Base-by-base conservation (phyloP, 2,888 invertebrate genomes). In the Panzeria rudis region DNA sequence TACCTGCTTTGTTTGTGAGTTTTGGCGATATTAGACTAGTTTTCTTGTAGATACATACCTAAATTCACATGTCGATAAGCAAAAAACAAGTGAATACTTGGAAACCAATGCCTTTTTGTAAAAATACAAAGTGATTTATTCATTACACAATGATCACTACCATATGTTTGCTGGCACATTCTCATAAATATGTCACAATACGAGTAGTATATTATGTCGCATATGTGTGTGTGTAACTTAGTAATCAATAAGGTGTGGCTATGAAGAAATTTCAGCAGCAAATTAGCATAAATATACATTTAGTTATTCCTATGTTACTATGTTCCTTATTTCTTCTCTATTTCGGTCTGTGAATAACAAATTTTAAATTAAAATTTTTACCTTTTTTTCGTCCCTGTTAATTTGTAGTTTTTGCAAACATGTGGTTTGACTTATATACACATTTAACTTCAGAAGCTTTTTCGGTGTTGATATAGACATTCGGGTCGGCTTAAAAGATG, bases 321-420 rank as follows among this genome's bases (percentile, higher is more conserved):
- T 15, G 44, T n/a, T 44, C 3, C 4, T n/a, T 44, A 50, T 25
- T 25, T 25, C 13, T 50, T 20, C 15, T 13, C 15, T 25, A 15
- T 54, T 6, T 2, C 25, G 68, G 35, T n/a, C 7, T 66, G 17
- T n/a, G 20, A 54, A 64, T 54, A 66, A 54, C 7, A 41, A 56
- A 41, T 64, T 29, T 3, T 25, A 52, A 64, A 56, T 35, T 38
- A 32, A 47, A 15, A 68, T 35, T 35, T 3, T 0, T 47, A 56
- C 29, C 56, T 52, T 47, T 41, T 15, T 15, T 59, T 35, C 17
- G 25, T 52, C n/a, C 23, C 25, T 62, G 52, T 29, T 5, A 62
- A 44, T 62, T 78, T 61, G n/a, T 32, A 23, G 52, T 62, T 29
- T 52, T 41, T 61, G 1, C 52, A 62, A 71, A 69, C 47, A 47